A percentile compares a stretch with the other conserved stretches of the same genome.
Conservation (phyloP, 37 sponge, comb jelly and placozoan genomes). For the Beroe ovata region DNA sequence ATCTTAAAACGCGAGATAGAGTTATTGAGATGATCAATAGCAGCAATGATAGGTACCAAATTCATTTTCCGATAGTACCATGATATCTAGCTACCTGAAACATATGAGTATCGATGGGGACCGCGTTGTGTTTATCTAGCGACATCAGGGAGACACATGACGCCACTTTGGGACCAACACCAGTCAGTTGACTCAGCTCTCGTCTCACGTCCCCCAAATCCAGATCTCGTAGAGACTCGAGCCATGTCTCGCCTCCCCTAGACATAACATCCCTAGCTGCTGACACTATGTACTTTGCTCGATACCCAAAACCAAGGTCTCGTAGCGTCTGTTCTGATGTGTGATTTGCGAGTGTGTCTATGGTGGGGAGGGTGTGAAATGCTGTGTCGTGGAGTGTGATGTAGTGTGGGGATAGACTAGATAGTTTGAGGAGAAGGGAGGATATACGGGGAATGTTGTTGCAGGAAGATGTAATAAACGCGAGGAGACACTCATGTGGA, state of each 20-base stretch:
- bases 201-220: constrained; percentile 71
- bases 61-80: too few relatives aligned
- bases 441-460: constrained; percentile 87
- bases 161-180: constrained; percentile 89
- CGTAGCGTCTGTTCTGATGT: constrained; percentile 72
- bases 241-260: constrained; percentile 56
- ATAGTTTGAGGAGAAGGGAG: constrained; percentile 77
- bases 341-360: constrained; percentile 54
- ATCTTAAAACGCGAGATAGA: too few relatives aligned
- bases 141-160: constrained; percentile 95
- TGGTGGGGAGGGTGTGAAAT: constrained; percentile 73
- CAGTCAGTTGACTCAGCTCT: constrained; percentile 74
- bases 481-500: constrained; percentile 78
- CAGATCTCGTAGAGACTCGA: constrained; percentile 20
- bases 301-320: constrained; percentile 89
- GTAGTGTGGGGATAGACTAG: constrained; percentile 2
- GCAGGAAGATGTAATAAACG: constrained; percentile 95
- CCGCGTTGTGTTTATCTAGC: constrained; percentile 80
- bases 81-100: constrained; percentile 68
- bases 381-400: background rate
- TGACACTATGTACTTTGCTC: constrained; percentile 78
- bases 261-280: constrained; percentile 67
- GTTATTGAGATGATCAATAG: too few relatives aligned
- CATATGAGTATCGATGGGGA: constrained; percentile 94
- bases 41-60: too few relatives aligned